Percentiles rank a stretch among this genome's conserved stretches.
Conservation (phyloP, 2,888 invertebrate species). For the Macrophya alboannulata region DNA sequence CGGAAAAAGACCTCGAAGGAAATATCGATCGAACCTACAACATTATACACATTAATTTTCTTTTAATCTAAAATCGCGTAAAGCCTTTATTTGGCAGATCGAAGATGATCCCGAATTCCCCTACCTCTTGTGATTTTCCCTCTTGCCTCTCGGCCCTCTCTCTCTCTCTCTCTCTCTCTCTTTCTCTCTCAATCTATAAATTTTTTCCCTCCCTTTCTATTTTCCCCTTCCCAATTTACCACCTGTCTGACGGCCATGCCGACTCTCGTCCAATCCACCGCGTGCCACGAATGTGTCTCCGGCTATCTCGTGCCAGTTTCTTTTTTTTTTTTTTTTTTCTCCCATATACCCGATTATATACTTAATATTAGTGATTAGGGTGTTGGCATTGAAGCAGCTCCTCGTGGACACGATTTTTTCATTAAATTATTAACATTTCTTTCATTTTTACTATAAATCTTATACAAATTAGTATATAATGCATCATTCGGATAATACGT, state of each 20-base stretch:
- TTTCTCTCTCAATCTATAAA: conserved; percentile 11
- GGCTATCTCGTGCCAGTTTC: conserved; percentile 5
- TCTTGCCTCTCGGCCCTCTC: not conserved
- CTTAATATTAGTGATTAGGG: conserved; percentile 16
- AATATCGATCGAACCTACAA: no score
- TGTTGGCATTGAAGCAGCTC: not conserved
- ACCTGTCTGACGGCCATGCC: conserved; percentile 48
- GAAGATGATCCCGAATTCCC: not conserved
- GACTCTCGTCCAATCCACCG: conserved; percentile 44
- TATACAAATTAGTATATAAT: not conserved
- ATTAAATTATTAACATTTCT: not conserved
- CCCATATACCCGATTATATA: not conserved
- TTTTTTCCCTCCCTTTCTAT: conserved; percentile 27
- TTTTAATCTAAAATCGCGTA: no score
- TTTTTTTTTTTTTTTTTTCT: not conserved
- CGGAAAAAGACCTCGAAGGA: no score
- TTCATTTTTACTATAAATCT: not conserved
- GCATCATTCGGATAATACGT: conserved; percentile 41
- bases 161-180: not conserved
- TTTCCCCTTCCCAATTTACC: conserved; percentile 33
- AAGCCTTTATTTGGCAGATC: not conserved
- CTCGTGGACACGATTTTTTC: not conserved
- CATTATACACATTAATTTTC: no score
- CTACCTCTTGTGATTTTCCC: not conserved
- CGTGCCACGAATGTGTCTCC: conserved; percentile 44